Evolutionary conservation across 1,140 invertebrate genomes (phyloP), one percentile per base, ranked within the genome.

Genomic region (Maconellicoccus hirsutus): DNA sequence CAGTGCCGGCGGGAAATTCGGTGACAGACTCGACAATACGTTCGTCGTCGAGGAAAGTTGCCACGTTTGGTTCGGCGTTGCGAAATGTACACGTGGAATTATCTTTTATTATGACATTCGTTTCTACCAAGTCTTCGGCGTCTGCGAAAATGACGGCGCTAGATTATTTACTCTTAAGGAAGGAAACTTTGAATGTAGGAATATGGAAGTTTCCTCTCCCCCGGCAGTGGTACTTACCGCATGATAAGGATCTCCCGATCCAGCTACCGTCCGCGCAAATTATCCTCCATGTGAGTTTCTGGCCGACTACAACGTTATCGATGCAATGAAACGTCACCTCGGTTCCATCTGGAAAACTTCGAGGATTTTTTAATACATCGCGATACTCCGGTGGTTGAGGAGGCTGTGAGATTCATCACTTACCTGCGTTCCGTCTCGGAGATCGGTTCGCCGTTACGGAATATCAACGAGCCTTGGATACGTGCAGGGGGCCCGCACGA

Each of bases 311-410:
- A 6, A 89, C 87, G 72, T 86, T 86, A 0, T 86, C 85, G 38
- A 91, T 89, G 76, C 91, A 93, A 74, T 88, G 86, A 77, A 91
- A 92, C 0, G 87, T 88, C 16, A 92, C 86, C 78, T 91, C 88
- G 0, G 89, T 89, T 1, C 88, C 88, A 75, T 91, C 87, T 6
- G 89, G 86, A 76, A 89, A 91, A 39, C 84, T 82, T 70, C 61
- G 72, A 63, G 71, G 33, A n/a, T n/a, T n/a, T n/a, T n/a, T n/a
- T n/a, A n/a, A n/a, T n/a, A n/a, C n/a, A n/a, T n/a, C n/a, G n/a
- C 21, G 63, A 7, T 61, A 61, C n/a, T 61, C 70, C 14, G 21
- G 19, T 71, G 38, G 0, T 27, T 1, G 25, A n/a, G n/a, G n/a
- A n/a, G n/a, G n/a, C n/a, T 69, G 23, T 4, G 7, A 69, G 23